Evolutionary conservation across 2,113 vertebrate species (phyloP), one percentile per base, ranked within the genome.

Genomic region (Mustela lutreola): DNA sequence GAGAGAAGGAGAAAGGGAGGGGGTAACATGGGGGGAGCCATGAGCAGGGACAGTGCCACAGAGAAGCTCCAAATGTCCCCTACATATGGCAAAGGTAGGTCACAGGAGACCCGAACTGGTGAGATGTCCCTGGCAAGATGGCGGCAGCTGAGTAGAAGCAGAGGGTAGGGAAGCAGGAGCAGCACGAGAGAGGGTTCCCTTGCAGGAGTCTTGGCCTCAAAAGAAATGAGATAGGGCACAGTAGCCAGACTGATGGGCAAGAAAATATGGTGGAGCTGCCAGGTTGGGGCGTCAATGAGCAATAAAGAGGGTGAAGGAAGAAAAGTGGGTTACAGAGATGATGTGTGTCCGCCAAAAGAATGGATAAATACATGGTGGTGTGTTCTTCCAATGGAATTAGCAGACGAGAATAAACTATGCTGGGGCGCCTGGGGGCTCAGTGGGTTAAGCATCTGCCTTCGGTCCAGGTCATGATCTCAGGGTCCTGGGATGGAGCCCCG

Each of bases 151-250:
- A 39, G 50, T 5, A 12, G 24, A 1, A 75, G 63, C 21, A 39
- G 48, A 70, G 9, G 63, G 22, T 56, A 73, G 71, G n/a, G 70
- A 56, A 10, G 1, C 5, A 2, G 12, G 4, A 92, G n/a, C 42
- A 19, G 31, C n/a, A 1, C 0, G 0, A 9, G 45, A 79, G 65
- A 87, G 12, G 24, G 1, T 9, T 36, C 18, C 28, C 19, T 70
- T 33, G 33, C 22, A 36, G 45, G 62, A 48, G 11, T 5, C 33
- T 7, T 53, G 11, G 26, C 85, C 85, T 50, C 73, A 42, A 91
- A 33, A 67, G 53, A 71, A 62, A 63, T 21, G 60, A 78, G 48
- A 36, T 6, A 50, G 70, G 62, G 28, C 24, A 21, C 18, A 39
- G 82, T 7, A 50, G 48, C 76, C 39, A 31, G 22, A 76, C 67